phyloP scores from a whole-genome alignment of 2,888 invertebrate genomes.

The Drosophila longiperda region DNA sequence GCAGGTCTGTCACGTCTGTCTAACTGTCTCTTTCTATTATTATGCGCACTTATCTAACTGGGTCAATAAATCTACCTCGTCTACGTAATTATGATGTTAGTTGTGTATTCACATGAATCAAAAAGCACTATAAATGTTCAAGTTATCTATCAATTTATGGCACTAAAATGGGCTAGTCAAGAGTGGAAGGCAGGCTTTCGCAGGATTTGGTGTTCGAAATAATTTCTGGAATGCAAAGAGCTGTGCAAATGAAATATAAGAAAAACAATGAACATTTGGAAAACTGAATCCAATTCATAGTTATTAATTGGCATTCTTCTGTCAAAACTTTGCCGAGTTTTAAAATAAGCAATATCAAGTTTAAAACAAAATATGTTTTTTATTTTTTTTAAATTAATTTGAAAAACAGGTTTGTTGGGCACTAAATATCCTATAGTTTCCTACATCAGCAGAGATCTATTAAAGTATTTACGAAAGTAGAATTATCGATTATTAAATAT shows the following conservation, averaged over 20 bases:
- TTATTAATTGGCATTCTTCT: too few species aligned
- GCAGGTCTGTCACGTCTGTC: not conserved
- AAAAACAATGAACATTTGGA: not conserved
- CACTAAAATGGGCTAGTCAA: conserved; percentile 4
- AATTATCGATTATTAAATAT: not conserved
- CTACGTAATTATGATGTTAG: conserved; percentile 5
- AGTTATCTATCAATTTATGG: conserved; percentile 7
- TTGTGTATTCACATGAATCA: conserved; percentile 30
- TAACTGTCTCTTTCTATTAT: not conserved
- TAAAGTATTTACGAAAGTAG: not conserved
- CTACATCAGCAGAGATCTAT: not conserved
- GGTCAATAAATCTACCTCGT: conserved; percentile 22
- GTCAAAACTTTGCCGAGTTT: not conserved
- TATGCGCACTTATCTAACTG: conserved; percentile 33
- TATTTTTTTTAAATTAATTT: not conserved
- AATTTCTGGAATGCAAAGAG: not conserved
- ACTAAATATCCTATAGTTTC: not conserved
- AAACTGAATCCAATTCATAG: not conserved
- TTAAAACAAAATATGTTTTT: not conserved
- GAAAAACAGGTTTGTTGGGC: not conserved
- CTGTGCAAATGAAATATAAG: not conserved
- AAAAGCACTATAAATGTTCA: conserved; percentile 1
- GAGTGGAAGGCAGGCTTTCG: not conserved
- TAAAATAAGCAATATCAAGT: not conserved
- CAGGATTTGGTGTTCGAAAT: not conserved